Evolutionary conservation across 2,797 vertebrate genomes (phyloP).

Genomic region (Rallus crepitans): DNA sequence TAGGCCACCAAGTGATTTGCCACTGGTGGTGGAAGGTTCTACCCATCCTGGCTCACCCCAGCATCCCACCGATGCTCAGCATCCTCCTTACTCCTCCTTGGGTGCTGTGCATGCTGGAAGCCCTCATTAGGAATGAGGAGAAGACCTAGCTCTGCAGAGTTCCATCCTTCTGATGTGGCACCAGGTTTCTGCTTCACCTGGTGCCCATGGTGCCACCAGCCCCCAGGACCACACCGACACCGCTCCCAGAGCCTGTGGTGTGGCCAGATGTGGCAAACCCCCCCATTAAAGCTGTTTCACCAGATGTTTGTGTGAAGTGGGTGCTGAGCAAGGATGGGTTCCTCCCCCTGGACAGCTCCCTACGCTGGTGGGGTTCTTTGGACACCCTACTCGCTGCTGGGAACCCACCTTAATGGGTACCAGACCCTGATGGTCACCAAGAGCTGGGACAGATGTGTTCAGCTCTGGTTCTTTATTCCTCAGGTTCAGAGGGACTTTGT

Average conservation of each 20-base stretch:
- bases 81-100: neutral
- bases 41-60: neutral
- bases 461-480: neutral
- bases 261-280: no score
- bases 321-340: neutral
- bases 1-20: neutral
- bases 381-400: neutral
- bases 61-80: neutral
- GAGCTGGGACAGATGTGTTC: fast-evolving
- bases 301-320: fast-evolving
- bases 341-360: no score
- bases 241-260: fast-evolving
- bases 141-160: fast-evolving
- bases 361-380: neutral
- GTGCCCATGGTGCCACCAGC: neutral
- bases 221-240: neutral
- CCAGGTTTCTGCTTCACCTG: neutral
- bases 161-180: fast-evolving
- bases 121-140: neutral
- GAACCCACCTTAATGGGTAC: neutral
- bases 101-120: fast-evolving
- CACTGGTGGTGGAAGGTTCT: neutral
- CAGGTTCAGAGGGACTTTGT: fast-evolving
- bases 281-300: fast-evolving
- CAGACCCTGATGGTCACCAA: neutral